Base-by-base conservation (phyloP, 2,797 vertebrate species). In the Psittacula derbiana region DNA sequence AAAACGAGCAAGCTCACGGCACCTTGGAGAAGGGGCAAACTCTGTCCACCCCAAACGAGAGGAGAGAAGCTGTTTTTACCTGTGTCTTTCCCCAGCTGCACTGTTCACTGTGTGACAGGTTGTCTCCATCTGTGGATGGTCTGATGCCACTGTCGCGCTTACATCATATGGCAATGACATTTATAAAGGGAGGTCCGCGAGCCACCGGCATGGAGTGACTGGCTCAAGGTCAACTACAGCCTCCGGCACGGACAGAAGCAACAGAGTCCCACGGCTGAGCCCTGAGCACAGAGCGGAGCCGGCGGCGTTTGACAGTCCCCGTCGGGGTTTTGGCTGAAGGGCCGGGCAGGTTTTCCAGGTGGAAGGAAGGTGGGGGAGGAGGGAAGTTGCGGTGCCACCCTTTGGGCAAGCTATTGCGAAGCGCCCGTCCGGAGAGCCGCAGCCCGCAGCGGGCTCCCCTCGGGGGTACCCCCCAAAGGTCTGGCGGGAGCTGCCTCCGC, bases 201-300 rank as follows among this genome's bases (percentile, higher is more conserved):
- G 82, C 24, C 71, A 66, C 71, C 24, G 72, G 31, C 81, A 19
- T 0, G 44, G 69, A 91, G 76, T 2, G 69, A 53, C 61, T 10
- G 47, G 15, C 78, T 92, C 96, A 95, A 97, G 95, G 94, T 92
- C 94, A 96, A 6, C 76, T 7, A 14, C 84, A 89, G 82, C 74
- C 84, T 52, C 74, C 81, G 52, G 60, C 89, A 16, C 64, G 75
- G 60, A 87, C 64, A 1, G 50, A 13, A 66, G 25, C 71, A 24
- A 2, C 36, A 30, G 23, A 28, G 21, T 36, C 8, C 64, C 50
- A 8, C 9, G 52, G 41, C 86, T 13, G 40, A 57, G 73, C 78
- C 17, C 43, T 0, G 40, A 46, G 62, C 65, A 2, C 24, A 12
- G 61, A 3, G 8, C 19, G 13, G 23, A 60, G 71, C 67, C 16